These are phyloP conservation scores for Nycticebus coucang DNA, from an alignment of 2,113 vertebrate species.

Conservation along the genomic window DNA sequence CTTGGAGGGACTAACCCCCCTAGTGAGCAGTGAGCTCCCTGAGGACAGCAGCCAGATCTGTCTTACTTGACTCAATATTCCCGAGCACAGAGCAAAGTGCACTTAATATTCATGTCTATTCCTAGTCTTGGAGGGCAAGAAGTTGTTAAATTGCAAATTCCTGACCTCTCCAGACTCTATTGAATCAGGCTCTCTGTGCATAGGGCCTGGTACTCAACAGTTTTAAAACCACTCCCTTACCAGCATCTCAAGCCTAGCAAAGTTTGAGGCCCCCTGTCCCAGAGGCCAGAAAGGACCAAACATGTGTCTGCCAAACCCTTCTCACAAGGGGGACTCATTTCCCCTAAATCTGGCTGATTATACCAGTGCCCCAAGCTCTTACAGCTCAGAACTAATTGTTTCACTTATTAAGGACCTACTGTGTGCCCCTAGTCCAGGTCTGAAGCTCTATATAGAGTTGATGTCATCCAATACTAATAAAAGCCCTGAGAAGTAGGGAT, in stretches of 20 bases:
- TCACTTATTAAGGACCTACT: background rate
- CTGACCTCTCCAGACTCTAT: background rate
- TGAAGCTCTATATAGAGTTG: too few species aligned
- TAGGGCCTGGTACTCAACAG: background rate
- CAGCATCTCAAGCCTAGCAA: background rate
- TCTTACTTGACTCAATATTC: background rate
- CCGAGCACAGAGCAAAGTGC: background rate
- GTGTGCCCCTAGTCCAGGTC: background rate
- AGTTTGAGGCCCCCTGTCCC: background rate
- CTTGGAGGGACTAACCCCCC: background rate
- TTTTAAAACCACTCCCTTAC: background rate
- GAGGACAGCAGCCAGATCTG: background rate
- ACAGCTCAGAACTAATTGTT: background rate
- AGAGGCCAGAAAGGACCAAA: background rate
- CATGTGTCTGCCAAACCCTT: rapidly evolving
- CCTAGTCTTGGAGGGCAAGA: background rate
- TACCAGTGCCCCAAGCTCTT: background rate
- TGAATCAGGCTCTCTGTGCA: background rate
- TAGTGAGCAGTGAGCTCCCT: background rate
- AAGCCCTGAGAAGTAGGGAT: background rate
- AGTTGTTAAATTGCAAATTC: background rate
- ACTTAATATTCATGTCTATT: background rate
- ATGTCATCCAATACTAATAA: background rate
- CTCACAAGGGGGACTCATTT: background rate
- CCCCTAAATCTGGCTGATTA: background rate